Base-by-base conservation (phyloP, 2,888 invertebrate species). In the Hydroisotoma schaefferi region DNA sequence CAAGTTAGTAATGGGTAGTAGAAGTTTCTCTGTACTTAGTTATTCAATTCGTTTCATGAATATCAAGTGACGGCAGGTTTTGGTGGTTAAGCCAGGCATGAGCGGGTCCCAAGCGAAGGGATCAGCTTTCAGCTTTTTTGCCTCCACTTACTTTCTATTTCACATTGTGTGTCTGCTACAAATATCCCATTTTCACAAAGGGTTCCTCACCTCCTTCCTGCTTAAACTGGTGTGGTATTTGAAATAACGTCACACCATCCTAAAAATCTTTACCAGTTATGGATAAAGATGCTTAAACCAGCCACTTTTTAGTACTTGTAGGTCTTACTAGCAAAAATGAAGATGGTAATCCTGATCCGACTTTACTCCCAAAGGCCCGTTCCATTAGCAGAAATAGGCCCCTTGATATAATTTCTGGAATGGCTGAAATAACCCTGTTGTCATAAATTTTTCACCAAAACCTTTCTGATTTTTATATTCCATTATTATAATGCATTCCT, bases 351-450 rank as follows among this genome's bases (percentile, higher is more conserved):
- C 61, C 59, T 68, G 68, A 66, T 68, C 66, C 65, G 40, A 43
- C 48, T 61, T 59, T 61, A 65, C 43, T 65, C 65, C 69, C 65
- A 58, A 66, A 70, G 69, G 66, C 69, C 67, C 69, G 68, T 70
- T 70, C 69, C 68, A 70, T 70, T 70, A 70, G 69, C 57, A 60
- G 61, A 64, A 70, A 70, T 68, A 65, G 69, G 67, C 66, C 69
- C 69, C 69, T 63, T 70, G 69, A 64, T 64, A 68, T 66, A 62
- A 66, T 63, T 67, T 59, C 54, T 55, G 58, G 64, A 57, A 61
- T 64, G 55, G 53, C 48, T 51, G 33, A 8, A 33, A 33, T 33
- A n/a, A n/a, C n/a, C n/a, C n/a, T n/a, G n/a, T n/a, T n/a, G n/a
- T n/a, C n/a, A n/a, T n/a, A n/a, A n/a, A n/a, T n/a, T n/a, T n/a